Conservation (phyloP, 2,888 invertebrate species). For the Caenorhabditis plicata region DNA sequence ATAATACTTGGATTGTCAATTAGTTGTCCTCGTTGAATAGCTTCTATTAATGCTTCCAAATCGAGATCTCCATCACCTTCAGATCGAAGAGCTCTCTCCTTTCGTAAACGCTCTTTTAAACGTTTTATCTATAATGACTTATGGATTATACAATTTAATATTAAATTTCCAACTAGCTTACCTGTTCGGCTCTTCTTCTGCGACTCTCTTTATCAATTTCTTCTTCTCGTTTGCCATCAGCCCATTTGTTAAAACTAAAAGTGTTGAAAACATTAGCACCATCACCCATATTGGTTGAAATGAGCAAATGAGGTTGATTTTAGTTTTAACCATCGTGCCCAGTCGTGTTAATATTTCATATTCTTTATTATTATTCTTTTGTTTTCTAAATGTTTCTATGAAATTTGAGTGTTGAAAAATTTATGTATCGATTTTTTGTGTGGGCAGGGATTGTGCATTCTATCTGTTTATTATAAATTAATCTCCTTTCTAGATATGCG, state of each 20-base stretch:
- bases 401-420: no score
- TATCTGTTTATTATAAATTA: no score
- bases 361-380: no score
- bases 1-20: not conserved
- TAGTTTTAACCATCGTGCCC: no score
- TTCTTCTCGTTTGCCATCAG: conserved; percentile 49
- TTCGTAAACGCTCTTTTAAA: conserved; percentile 46
- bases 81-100: conserved; percentile 42
- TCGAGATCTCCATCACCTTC: conserved; percentile 46
- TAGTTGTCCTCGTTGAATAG: conserved; percentile 38
- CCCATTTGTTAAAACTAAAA: conserved; percentile 55
- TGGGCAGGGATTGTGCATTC: no score
- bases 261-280: conserved; percentile 54
- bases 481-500: no score
- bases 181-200: conserved; percentile 45
- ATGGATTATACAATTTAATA: not conserved
- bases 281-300: conserved; percentile 23
- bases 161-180: conserved; percentile 8
- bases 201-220: conserved; percentile 51
- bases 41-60: conserved; percentile 47
- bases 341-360: no score
- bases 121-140: conserved; percentile 44
- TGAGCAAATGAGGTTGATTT: not conserved
- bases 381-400: no score
- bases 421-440: no score